Evolutionary conservation across 2,113 vertebrate genomes (phyloP).

Genomic region (Syngnathus scovelli): DNA sequence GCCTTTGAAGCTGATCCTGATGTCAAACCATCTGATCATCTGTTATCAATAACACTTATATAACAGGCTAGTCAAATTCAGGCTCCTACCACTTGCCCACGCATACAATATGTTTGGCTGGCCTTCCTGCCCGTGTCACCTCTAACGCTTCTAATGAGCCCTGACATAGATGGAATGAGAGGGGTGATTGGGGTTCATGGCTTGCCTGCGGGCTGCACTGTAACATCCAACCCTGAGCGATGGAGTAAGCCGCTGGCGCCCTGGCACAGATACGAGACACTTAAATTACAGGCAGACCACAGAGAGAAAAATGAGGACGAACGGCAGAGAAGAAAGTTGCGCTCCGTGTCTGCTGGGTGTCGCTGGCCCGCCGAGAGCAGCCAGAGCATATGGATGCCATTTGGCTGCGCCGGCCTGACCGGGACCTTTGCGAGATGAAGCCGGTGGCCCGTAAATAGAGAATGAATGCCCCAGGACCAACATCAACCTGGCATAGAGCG

Average conservation of each 20-base stretch:
- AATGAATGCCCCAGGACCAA: constrained; percentile 45
- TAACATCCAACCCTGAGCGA: constrained; percentile 34
- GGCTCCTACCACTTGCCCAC: constrained; percentile 42
- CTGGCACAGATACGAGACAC: constrained; percentile 14
- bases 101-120: constrained; percentile 46
- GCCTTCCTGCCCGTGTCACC: constrained; percentile 43
- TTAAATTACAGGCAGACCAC: constrained; percentile 16
- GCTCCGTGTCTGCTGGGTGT: constrained; percentile 54
- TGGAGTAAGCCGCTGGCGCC: constrained; percentile 10
- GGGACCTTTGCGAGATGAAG: constrained; percentile 35
- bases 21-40: constrained; percentile 22
- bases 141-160: constrained; percentile 56
- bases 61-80: constrained; percentile 28
- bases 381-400: constrained; percentile 62
- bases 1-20: not conserved
- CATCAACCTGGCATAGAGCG: constrained; percentile 50
- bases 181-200: constrained; percentile 17
- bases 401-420: constrained; percentile 36
- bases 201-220: constrained; percentile 30
- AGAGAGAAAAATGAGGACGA: constrained; percentile 7
- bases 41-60: constrained; percentile 49
- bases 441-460: constrained; percentile 42
- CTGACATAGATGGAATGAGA: constrained; percentile 51
- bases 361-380: constrained; percentile 28
- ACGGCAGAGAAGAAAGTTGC: constrained; percentile 21